Evolutionary conservation across 2,113 vertebrate genomes (phyloP).

Genomic region (Petroica traversi): DNA sequence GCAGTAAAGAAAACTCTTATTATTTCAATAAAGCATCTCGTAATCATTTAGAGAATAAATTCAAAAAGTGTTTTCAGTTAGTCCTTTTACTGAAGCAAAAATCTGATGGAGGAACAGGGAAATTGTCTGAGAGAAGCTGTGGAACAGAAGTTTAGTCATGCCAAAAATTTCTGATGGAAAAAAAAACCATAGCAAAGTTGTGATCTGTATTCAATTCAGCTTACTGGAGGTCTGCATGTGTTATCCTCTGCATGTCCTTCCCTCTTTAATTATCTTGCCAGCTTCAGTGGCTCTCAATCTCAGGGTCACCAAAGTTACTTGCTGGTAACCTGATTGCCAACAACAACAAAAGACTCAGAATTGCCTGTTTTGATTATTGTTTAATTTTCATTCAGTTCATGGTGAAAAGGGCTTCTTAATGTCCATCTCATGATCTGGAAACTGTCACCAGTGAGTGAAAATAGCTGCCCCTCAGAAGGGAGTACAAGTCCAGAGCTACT

Average conservation of each 20-base stretch:
- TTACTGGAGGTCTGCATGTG: neutral
- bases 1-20: neutral
- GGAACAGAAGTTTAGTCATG: neutral
- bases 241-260: neutral
- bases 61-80: neutral
- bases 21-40: neutral
- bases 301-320: constrained; percentile 9
- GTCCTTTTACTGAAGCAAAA: neutral
- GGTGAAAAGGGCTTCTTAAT: neutral
- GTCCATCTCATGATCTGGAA: neutral
- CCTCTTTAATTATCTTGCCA: neutral
- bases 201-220: neutral
- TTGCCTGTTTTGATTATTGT: neutral
- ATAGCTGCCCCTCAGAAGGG: neutral
- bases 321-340: neutral
- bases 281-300: neutral
- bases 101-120: neutral
- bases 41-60: neutral
- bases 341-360: neutral
- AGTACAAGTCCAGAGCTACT: neutral
- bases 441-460: neutral
- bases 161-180: neutral
- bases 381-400: neutral
- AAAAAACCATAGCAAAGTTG: neutral
- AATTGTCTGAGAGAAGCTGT: neutral